Base-by-base conservation (phyloP, 1,140 invertebrate species). In the Paralvinella palmiformis region DNA sequence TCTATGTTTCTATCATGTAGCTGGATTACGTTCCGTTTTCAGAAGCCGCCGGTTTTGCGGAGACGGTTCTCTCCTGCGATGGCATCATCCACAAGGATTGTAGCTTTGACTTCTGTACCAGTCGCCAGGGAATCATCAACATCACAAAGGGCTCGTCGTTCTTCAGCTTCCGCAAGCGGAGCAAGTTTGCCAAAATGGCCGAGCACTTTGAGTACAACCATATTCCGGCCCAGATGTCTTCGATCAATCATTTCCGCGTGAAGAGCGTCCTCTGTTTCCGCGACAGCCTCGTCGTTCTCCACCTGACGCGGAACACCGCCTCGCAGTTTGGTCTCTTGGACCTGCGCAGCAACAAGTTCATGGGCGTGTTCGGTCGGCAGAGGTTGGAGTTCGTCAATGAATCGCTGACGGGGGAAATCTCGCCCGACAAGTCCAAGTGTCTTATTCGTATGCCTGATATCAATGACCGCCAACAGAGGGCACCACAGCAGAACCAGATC, bases 121-220 rank as follows among this genome's bases (percentile, higher is more conserved):
- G 73, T 60, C 69, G 76, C 7, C 77, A 80, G 55, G 76, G 76
- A 3, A 75, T 79, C 62, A 77, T 80, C 52, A 79, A 79, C 58
- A 73, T 79, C 58, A 75, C 75, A 66, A 78, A 76, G 66, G 69
- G 72, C 5, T 67, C 68, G 15, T 72, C 73, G 7, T 67, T 79
- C 62, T 80, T 80, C 69, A 74, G 76, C 53, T 80, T 79, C 63
- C 62, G 77, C 33, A 66, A 73, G 29, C 71, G 73, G 53, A 73
- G 72, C 60, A 79, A 79, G 63, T 80, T 80, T 67, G 79, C 76
- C 32, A 80, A 79, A 59, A 80, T 80, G 77, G 77, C 77, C 5
- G 77, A 80, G 68, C 78, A 80, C 69, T 80, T 80, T 71, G 78
- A 80, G 50, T 80, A 80, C 70, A 80, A 80, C 67, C 76, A 79